phyloP scores from a whole-genome alignment of 30 jellyfish, hydroid and myxozoan genomes.

The Aurelia aurita region DNA sequence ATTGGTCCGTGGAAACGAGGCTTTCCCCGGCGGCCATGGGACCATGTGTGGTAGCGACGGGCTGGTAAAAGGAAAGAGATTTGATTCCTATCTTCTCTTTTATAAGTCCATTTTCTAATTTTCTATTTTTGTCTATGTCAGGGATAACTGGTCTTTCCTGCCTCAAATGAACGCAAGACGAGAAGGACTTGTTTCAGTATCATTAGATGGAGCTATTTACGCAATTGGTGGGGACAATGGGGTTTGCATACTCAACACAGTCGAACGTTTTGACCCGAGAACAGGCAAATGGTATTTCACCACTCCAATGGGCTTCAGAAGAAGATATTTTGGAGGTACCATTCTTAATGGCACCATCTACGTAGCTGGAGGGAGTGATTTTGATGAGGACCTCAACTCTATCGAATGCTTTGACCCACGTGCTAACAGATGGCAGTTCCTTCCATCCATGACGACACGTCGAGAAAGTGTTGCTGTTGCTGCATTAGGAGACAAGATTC shows the following conservation, averaged over 20 bases:
- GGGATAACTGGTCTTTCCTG: slow-evolving; percentile 75
- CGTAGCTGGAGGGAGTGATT: slow-evolving; percentile 80
- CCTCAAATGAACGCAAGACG: slow-evolving; percentile 72
- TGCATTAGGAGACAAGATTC: slow-evolving; percentile 55
- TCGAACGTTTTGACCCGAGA: slow-evolving; percentile 80
- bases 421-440: slow-evolving; percentile 79
- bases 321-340: slow-evolving; percentile 82
- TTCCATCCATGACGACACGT: slow-evolving; percentile 76
- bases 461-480: slow-evolving; percentile 84
- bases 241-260: slow-evolving; percentile 73
- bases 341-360: slow-evolving; percentile 53
- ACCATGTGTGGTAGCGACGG: too few relatives aligned
- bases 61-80: too few relatives aligned
- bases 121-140: background rate
- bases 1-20: too few relatives aligned
- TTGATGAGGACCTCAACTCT: slow-evolving; percentile 71
- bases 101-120: too few relatives aligned
- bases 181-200: slow-evolving; percentile 74
- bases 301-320: slow-evolving; percentile 76
- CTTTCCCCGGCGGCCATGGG: too few relatives aligned
- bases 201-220: slow-evolving; percentile 70
- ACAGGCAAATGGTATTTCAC: slow-evolving; percentile 77
- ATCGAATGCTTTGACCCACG: slow-evolving; percentile 80
- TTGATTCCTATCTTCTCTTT: too few relatives aligned
- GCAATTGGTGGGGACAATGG: slow-evolving; percentile 90